phyloP scores from a whole-genome alignment of 2,113 vertebrate genomes.

The Dasypus novemcinctus region DNA sequence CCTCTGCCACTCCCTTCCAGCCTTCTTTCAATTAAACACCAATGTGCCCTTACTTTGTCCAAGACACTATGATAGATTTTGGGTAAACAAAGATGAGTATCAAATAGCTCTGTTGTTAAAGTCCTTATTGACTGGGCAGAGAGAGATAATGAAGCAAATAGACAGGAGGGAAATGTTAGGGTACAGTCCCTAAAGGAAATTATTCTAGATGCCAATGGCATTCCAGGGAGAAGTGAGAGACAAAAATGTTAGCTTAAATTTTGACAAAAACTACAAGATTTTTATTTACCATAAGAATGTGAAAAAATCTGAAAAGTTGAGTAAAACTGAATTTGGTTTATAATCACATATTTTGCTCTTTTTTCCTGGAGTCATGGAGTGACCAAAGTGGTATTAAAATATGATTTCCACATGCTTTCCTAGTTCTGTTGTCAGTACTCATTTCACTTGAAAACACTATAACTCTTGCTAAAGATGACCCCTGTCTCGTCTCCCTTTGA shows the following conservation, averaged over 20 bases:
- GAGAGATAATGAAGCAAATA: neutral
- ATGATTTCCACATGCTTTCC: neutral
- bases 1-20: too few relatives aligned
- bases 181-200: neutral
- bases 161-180: neutral
- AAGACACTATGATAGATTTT: fast-evolving
- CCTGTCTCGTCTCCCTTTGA: neutral
- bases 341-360: neutral
- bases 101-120: neutral
- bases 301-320: neutral
- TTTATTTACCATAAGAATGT: neutral
- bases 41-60: neutral
- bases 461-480: neutral
- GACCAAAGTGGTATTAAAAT: neutral
- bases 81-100: neutral
- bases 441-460: neutral
- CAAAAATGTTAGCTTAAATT: neutral
- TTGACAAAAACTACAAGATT: neutral
- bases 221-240: neutral
- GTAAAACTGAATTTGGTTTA: neutral
- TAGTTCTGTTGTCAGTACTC: neutral
- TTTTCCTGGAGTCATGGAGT: neutral
- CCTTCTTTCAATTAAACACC: neutral
- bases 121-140: neutral
- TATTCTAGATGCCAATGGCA: neutral